Evolutionary conservation across 2,797 vertebrate species (phyloP), one percentile per base, ranked within the genome.

Genomic region (Bucorvus abyssinicus): DNA sequence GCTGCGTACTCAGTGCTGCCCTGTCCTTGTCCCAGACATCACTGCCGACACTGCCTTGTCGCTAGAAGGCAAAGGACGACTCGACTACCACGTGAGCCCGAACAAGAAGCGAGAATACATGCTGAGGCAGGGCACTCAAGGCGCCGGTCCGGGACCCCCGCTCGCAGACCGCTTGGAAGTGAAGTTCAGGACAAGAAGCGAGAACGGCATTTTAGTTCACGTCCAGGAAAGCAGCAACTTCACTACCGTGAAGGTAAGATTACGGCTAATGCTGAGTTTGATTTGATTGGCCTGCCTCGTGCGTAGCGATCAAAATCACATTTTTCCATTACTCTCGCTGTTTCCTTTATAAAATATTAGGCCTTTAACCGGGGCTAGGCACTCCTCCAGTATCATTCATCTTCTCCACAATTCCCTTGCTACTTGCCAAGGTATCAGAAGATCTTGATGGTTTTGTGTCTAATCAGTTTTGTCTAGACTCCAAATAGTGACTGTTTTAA

Each of bases 161-260:
- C 61, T 80, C 2, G 94, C 94, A 59, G 98, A 98, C 96, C 98
- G 97, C 82, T 77, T 99, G 96, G 99, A 99, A 96, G 97, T 99
- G 60, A 99, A 98, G 97, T 99, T 99, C 98, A 98, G 99, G 95
- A 99, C 99, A 1, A 98, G 99, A 82, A 98, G 98, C 40, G 99
- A 99, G 97, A 99, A 97, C 3, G 99, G 99, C 19, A 91, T 99
- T 20, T 95, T 99, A 96, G 95, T 99, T 92, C 99, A 99, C 1
- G 59, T 99, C 75, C 99, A 99, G 94, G 99, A 99, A 96, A 99
- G 95, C 98, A 99, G 99, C 98, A 99, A 99, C 98, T 99, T 99
- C 97, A 99, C 99, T 19, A 99, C 98, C 0, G 97, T 99, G 71
- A 99, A 99, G 99, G 99, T 99, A 95, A 97, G 97, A 64, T 56